phyloP scores from a whole-genome alignment of 2,113 vertebrate species.

The Rallus limicola region DNA sequence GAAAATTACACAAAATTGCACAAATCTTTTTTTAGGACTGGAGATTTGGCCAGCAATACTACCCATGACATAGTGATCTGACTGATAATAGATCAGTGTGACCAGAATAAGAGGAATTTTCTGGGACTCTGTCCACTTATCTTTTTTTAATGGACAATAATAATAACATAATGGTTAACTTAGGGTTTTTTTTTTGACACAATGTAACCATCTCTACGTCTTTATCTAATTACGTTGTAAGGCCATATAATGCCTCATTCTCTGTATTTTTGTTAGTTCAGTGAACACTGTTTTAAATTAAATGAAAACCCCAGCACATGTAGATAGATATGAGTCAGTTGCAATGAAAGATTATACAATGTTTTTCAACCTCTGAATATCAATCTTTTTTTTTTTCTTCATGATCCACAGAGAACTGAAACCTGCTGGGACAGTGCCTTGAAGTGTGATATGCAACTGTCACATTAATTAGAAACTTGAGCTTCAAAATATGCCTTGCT shows the following conservation, averaged over 20 bases:
- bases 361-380: neutral
- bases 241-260: neutral
- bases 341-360: neutral
- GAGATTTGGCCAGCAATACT: neutral
- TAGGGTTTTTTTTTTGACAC: neutral
- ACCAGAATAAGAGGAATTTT: neutral
- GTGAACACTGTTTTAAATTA: neutral
- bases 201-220: neutral
- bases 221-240: neutral
- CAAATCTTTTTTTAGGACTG: neutral
- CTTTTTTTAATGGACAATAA: neutral
- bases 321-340: neutral
- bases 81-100: neutral
- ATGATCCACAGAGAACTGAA: neutral
- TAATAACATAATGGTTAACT: neutral
- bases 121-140: neutral
- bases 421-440: neutral
- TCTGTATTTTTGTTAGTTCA: neutral
- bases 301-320: neutral
- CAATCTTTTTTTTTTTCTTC: neutral
- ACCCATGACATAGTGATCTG: neutral
- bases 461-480: slow-evolving; percentile 31
- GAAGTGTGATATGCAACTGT: neutral
- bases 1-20: neutral
- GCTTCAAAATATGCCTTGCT: neutral